Evolutionary conservation across 2,113 vertebrate species (phyloP), one percentile per base, ranked within the genome.

Genomic region (Oncorhynchus gorbuscha): DNA sequence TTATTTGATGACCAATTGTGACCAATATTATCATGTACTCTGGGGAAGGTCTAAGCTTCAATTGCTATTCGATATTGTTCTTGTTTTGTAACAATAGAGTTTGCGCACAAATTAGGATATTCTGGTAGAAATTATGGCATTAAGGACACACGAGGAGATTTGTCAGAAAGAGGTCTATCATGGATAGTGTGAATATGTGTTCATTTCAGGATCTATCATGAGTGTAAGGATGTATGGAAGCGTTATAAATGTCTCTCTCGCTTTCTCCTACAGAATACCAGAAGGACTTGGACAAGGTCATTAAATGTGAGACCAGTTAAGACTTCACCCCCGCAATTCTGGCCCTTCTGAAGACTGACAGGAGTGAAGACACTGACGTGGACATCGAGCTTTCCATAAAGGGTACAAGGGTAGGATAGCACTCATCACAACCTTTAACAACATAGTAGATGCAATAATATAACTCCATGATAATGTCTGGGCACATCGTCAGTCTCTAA

Each of bases 81-180:
- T 61, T 76, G 5, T 55, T 69, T 11, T 74, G 69, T 70, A 28
- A 66, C 58, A 64, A 70, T 79, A 99, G 97, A 86, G 95, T 5
- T 69, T 95, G 35, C 97, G 97, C 79, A 98, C 97, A 32, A 83
- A 93, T 86, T 97, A 99, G 84, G 86, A 94, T 0, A 88, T 94
- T 68, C 86, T 99, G 76, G 92, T 92, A 61, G 97, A 99, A 87
- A 93, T 99, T 92, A 71, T 99, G 83, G 86, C 84, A 69, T 95
- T 97, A n/a, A 96, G 97, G 88, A 84, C 48, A 69, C 97, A 97
- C 79, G 76, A 26, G 30, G 90, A 98, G 85, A 94, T 99, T 69
- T 78, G 51, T 81, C 93, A 94, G 66, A 84, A 92, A 77, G 82
- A 94, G 58, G 79, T 93, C 91, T 76, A 98, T 95, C 78, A 94